Evolutionary conservation across 2,113 vertebrate genomes (phyloP), one percentile per base, ranked within the genome.

Genomic region (Hemicordylus capensis): DNA sequence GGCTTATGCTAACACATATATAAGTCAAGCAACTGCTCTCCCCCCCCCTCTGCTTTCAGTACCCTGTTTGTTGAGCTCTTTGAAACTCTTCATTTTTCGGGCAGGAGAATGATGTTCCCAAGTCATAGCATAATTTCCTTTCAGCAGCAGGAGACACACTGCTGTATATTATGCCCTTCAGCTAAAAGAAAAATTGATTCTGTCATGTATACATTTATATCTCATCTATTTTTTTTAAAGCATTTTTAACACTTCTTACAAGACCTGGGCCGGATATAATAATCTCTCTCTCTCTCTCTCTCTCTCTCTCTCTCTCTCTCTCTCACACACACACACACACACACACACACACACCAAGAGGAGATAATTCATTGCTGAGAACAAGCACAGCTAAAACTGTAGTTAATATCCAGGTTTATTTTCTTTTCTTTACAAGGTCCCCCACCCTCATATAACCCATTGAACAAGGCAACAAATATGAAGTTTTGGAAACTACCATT

Each of bases 201-300:
- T 93, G 91, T 93, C 93, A 92, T 91, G 82, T 93, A 89, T 93
- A 83, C 87, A 87, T 90, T 93, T 93, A 90, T 93, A 93, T 91
- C 77, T 90, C 72, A 89, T 87, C 88, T 89, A 10, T 88, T 89
- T 90, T 76, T 85, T 90, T 88, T 1, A 7, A 89, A 72, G 61
- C 83, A 88, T 80, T 90, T 93, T 93, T 87, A 91, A 90, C 86
- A 92, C 83, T 89, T 86, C 44, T 86, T 92, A 84, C 6, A 59
- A 89, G 64, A 14, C 51, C 22, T 69, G 82, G 64, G 61, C 83
- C 84, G 56, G 66, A 92, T 91, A 91, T 86, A 92, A 89, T 84
- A 89, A 93, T 85, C 79, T 15, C 37, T 66, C 59, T 28, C 34
- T 75, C 58, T 48, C 39, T 54, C 70, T 31, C 42, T n/a, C 19